A percentile compares a stretch with the other conserved stretches of the same genome.
Evolutionary conservation across 2,113 vertebrate genomes (phyloP).

Genomic region (Mesoclemmys tuberculata): DNA sequence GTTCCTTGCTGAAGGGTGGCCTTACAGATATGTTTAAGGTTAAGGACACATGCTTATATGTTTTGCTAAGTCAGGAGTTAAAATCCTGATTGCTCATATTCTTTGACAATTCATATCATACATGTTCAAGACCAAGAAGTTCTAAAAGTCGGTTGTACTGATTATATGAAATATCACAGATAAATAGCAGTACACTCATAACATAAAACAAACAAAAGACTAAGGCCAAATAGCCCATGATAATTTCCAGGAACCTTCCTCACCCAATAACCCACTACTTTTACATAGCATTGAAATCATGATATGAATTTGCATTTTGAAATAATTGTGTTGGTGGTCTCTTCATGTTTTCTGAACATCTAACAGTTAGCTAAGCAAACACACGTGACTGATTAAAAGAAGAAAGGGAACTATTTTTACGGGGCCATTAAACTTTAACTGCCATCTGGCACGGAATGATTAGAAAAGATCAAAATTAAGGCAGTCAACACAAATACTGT

Average conservation of each 20-base stretch:
- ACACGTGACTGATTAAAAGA: slow-evolving; percentile 86
- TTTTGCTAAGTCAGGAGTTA: neutral
- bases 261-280: neutral
- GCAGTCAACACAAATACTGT: slow-evolving; percentile 85
- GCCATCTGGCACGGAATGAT: slow-evolving; percentile 86
- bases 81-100: neutral
- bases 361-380: slow-evolving; percentile 82
- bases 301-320: slow-evolving; percentile 70
- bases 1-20: neutral
- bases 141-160: neutral
- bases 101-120: neutral
- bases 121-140: neutral
- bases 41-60: neutral
- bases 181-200: neutral
- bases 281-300: slow-evolving; percentile 39
- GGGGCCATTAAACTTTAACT: slow-evolving; percentile 85
- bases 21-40: neutral
- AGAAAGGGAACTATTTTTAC: slow-evolving; percentile 85
- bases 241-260: slow-evolving; percentile 25
- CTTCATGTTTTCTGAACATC: slow-evolving; percentile 78
- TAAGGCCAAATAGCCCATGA: neutral
- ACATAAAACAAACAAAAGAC: neutral
- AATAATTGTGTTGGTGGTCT: slow-evolving; percentile 82
- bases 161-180: neutral
- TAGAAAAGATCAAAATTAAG: slow-evolving; percentile 88